phyloP scores from a whole-genome alignment of 2,888 invertebrate genomes.

The Pseudoips prasinana region DNA sequence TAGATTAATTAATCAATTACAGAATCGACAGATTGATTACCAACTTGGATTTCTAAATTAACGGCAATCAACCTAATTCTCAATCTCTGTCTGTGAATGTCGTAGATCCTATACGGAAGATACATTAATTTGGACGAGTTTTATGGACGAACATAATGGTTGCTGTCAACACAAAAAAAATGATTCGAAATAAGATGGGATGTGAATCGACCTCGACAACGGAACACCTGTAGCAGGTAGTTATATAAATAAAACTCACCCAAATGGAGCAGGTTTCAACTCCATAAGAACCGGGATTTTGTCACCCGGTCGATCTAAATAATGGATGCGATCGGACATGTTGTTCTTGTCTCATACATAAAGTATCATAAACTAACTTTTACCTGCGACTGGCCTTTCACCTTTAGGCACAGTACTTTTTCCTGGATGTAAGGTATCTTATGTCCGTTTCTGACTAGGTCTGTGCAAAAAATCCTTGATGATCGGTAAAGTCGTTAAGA shows the following conservation, averaged over 20 bases:
- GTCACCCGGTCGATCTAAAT: conserved; percentile 18
- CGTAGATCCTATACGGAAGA: too few relatives aligned
- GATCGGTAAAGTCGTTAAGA: too few relatives aligned
- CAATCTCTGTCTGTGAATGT: too few relatives aligned
- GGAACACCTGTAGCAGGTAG: conserved; percentile 53
- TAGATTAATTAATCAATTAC: conserved; percentile 11
- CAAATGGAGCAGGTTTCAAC: conserved; percentile 38
- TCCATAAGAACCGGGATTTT: conserved; percentile 26
- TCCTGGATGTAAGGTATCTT: too few relatives aligned
- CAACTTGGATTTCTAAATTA: conserved; percentile 7
- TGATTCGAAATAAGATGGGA: conserved; percentile 30
- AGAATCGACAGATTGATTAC: conserved; percentile 11
- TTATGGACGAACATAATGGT: too few relatives aligned
- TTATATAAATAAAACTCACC: conserved; percentile 42
- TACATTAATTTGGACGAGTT: too few relatives aligned
- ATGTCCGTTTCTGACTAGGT: too few relatives aligned
- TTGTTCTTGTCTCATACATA: conserved; percentile 2
- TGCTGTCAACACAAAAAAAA: conserved; percentile 24
- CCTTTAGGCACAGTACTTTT: too few relatives aligned
- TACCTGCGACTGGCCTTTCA: too few relatives aligned
- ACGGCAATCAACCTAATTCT: conserved; percentile 3
- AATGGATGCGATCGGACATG: conserved; percentile 13
- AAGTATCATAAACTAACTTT: too few relatives aligned
- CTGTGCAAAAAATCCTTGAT: too few relatives aligned
- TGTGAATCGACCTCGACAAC: conserved; percentile 38